phyloP scores from a whole-genome alignment of 53 echinoderm and acorn worm species.

The Apostichopus leukothele region DNA sequence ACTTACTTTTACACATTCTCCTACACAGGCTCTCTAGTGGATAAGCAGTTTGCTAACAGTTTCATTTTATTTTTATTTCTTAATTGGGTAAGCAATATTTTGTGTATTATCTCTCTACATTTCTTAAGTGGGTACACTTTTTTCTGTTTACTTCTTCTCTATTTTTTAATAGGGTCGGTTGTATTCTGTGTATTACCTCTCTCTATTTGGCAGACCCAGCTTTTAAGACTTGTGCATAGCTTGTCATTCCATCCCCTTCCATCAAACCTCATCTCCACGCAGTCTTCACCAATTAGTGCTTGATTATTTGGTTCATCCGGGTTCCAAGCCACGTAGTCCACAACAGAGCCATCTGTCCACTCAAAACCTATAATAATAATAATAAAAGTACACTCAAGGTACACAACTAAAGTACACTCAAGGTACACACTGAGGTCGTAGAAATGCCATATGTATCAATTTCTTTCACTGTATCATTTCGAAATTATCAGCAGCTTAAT shows the following conservation, averaged over 20 bases:
- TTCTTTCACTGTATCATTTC: no score
- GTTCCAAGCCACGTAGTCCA: constrained; percentile 75
- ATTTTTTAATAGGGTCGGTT: neutral
- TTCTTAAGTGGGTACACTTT: neutral
- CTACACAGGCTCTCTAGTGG: no score
- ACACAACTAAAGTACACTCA: no score
- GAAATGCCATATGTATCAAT: no score
- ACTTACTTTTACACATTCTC: no score
- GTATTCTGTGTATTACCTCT: constrained; percentile 54
- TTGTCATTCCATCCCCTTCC: constrained; percentile 70
- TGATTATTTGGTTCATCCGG: constrained; percentile 76
- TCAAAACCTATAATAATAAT: constrained; percentile 64
- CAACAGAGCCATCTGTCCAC: constrained; percentile 78
- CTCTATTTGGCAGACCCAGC: constrained; percentile 78
- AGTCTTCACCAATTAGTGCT: constrained; percentile 67
- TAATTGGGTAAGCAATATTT: no score
- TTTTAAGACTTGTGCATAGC: constrained; percentile 49
- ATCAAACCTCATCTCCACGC: constrained; percentile 74
- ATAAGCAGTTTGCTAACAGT: no score
- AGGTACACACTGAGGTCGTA: no score
- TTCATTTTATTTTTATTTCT: no score
- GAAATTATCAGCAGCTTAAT: constrained; percentile 20
- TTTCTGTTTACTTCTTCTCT: neutral
- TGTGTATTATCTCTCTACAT: no score
- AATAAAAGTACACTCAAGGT: no score